These are phyloP conservation scores for Petrocephalus microphthalmus DNA, from an alignment of 2,113 vertebrate species.

Conservation along the genomic window DNA sequence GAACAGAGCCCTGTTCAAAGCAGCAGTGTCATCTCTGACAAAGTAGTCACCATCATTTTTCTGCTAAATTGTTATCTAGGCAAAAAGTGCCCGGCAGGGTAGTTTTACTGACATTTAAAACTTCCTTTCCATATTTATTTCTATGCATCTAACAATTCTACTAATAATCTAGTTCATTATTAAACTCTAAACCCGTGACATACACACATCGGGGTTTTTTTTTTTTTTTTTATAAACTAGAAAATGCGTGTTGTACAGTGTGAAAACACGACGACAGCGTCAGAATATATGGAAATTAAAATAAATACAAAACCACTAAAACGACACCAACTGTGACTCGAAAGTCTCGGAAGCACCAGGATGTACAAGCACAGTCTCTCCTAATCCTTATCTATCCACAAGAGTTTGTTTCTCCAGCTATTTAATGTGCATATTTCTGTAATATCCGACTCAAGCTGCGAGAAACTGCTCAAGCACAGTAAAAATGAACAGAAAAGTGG, in stretches of 20 bases:
- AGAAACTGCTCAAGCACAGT: neutral
- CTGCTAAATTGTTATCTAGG: neutral
- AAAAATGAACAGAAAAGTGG: neutral
- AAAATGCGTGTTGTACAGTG: neutral
- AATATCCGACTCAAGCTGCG: neutral
- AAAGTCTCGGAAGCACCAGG: neutral
- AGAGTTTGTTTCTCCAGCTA: neutral
- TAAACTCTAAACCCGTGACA: neutral
- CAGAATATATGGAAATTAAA: neutral
- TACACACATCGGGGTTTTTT: neutral
- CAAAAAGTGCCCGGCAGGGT: neutral
- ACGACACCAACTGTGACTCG: neutral
- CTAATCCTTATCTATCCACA: neutral
- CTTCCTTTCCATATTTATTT: neutral
- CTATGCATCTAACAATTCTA: neutral
- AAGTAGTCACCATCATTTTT: neutral
- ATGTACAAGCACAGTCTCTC: neutral
- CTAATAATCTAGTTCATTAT: neutral
- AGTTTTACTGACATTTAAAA: neutral
- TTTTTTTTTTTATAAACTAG: neutral
- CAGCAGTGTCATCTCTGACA: neutral
- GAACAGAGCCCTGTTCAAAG: neutral
- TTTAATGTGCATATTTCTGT: neutral
- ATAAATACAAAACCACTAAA: slow-evolving; percentile 5
- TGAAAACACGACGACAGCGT: neutral